Evolutionary conservation across 2,888 invertebrate species (phyloP), one percentile per base, ranked within the genome.

Genomic region (Hecatera dysodea): DNA sequence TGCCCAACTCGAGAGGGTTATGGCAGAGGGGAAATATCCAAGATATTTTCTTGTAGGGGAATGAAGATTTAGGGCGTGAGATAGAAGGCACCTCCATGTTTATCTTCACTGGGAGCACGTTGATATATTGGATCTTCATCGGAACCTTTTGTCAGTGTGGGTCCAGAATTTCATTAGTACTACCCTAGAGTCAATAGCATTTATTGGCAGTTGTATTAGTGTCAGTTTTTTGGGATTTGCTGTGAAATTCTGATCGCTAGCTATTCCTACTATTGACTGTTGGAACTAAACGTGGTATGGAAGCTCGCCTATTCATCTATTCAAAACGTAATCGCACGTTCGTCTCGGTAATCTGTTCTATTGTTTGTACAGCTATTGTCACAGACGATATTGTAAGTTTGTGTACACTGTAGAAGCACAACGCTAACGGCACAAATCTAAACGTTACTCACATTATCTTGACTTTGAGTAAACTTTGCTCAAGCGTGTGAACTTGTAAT

Each of bases 321-420:
- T 85, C 85, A 86, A 85, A 85, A 80, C 77, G 75, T 88, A 88
- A 87, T 86, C 84, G 83, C 82, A 83, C 80, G 83, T 75, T 87
- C 83, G 86, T 84, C 86, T 87, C 86, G 68, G 89, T 91, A 92
- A 92, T 92, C 90, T 88, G 86, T 83, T 88, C 89, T 86, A 92
- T 93, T 92, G 91, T 93, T 91, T 90, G 86, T 70, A 85, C 71
- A 75, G 73, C 89, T 84, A 90, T 91, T 91, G 90, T 92, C 89
- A 88, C 84, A 85, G 83, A 84, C 85, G 81, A 88, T 87, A 87
- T 88, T 84, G 83, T 84, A 81, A 83, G 77, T 80, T 80, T 82
- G 82, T 81, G 86, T 87, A 80, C 84, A 75, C 61, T 78, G 48
- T 75, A 52, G 59, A 70, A 48, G 60, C 68, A 77, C 48, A 77